Base-by-base conservation (phyloP, 2,797 vertebrate species). In the Odontamblyopus rebecca region DNA sequence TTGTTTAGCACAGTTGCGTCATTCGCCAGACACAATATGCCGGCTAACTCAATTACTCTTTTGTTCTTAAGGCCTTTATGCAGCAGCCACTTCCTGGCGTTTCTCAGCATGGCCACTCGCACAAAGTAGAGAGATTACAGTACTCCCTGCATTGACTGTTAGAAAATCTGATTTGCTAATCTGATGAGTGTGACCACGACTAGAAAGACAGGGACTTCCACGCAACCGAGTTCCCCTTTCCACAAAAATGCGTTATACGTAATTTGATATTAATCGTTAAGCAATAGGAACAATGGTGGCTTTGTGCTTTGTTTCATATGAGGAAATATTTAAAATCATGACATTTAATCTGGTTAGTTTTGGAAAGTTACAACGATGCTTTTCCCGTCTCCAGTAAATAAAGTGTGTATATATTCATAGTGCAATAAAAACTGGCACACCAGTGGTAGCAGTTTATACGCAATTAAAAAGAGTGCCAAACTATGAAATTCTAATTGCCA, bases 271-370 rank as follows among this genome's bases (percentile, higher is more conserved):
- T 23, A 56, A 30, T 67, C 1, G 64, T 53, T 23, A 38, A 54
- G 67, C 35, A 69, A 51, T 44, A 12, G 13, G 7, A 63, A 60
- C 57, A 60, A 60, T 60, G 27, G 6, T 23, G 19, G 27, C 27
- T 29, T 12, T 60, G 57, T 30, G 19, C 32, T 48, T 48, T 48
- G 54, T 77, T 76, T 60, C 67, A 67, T 72, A 60, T 63, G 61
- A n/a, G 35, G 35, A 63, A 63, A 23, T 44, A 38, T 8, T 35
- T 11, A 19, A 19, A 35, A 62, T 11, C 7, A 38, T n/a, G 19
- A 13, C 30, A 18, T 4, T 8, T 6, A 38, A 23, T 62, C 2
- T 26, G 19, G 32, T n/a, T 44, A 15, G 61, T 19, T 23, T 26
- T 63, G 35, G 8, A 38, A 41, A 41, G 7, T 38, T 38, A 38